Conservation (phyloP, 1,140 invertebrate genomes). For the Adoxophyes honmai region DNA sequence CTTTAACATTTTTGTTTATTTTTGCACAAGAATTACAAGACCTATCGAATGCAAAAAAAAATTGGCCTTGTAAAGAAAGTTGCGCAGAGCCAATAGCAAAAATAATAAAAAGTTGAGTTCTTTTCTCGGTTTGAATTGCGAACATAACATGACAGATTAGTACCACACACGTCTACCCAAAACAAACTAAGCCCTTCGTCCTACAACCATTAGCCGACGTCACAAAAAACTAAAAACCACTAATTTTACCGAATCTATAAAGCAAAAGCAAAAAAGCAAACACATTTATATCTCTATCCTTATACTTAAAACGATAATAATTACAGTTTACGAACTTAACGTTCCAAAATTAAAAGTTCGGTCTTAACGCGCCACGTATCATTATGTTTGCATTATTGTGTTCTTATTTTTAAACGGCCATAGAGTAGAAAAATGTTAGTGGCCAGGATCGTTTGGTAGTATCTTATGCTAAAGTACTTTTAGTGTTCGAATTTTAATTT, state of each 20-base stretch:
- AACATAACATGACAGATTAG: no score
- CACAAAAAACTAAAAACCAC: conserved; percentile 56
- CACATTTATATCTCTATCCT: conserved; percentile 73
- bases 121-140: no score
- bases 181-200: background rate
- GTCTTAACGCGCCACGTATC: conserved; percentile 55
- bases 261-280: conserved; percentile 69
- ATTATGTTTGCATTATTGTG: conserved; percentile 73
- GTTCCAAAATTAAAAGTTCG: conserved; percentile 68
- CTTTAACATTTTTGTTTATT: no score
- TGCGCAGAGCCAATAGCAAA: no score
- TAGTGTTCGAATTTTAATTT: no score
- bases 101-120: no score
- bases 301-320: conserved; percentile 72
- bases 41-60: no score
- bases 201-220: conserved; percentile 51
- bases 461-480: no score
- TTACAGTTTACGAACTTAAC: conserved; percentile 63
- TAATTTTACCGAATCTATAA: conserved; percentile 68
- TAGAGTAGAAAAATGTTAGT: background rate
- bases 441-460: no score
- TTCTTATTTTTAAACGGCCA: conserved; percentile 43
- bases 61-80: no score
- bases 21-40: no score
- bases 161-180: conserved; percentile 45